Evolutionary conservation across 1,140 invertebrate genomes (phyloP), one percentile per base, ranked within the genome.

Genomic region (Drosophila mauritiana): DNA sequence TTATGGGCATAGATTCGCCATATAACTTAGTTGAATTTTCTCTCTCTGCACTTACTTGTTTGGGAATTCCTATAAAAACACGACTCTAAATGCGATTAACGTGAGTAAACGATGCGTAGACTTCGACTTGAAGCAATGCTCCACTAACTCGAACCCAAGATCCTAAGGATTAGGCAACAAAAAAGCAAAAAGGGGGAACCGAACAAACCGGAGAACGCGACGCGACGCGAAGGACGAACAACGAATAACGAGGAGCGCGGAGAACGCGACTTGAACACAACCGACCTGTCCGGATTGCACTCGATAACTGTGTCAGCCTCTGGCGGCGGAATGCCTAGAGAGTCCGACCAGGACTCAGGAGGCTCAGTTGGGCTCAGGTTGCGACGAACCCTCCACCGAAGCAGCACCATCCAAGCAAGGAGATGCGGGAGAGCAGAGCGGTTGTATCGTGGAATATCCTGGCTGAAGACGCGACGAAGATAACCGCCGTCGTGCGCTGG

Each of bases 221-320:
- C 78, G 82, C 80, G 69, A 80, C 75, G 72, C 81, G 80, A 49
- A 55, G 46, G 31, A 63, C 54, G 43, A 73, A 62, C 31, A 45
- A 52, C 58, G 48, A 58, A 65, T 11, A 49, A 51, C 48, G 31
- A 70, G 3, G 43, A 62, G 12, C 37, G 37, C 11, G 37, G 37
- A 37, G 36, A 12, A 37, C 36, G 36, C 36, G 36, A 52, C 46
- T 39, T 11, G 3, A 45, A 89, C 80, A 91, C 90, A 85, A 85
- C 90, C 90, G 90, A 89, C 90, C 89, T 84, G 80, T 77, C 64
- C 77, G 90, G 78, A 91, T 89, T 91, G 83, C 90, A 91, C 83
- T 86, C 84, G 77, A 91, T 91, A 91, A 91, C 90, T 91, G 90
- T 91, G 90, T 91, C 90, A 91, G 73, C 46, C 61, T 69, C 51